Percentiles rank a stretch among this genome's conserved stretches.
phyloP scores from a whole-genome alignment of 1,140 invertebrate species.

The Trachymyrmex cornetzi region DNA sequence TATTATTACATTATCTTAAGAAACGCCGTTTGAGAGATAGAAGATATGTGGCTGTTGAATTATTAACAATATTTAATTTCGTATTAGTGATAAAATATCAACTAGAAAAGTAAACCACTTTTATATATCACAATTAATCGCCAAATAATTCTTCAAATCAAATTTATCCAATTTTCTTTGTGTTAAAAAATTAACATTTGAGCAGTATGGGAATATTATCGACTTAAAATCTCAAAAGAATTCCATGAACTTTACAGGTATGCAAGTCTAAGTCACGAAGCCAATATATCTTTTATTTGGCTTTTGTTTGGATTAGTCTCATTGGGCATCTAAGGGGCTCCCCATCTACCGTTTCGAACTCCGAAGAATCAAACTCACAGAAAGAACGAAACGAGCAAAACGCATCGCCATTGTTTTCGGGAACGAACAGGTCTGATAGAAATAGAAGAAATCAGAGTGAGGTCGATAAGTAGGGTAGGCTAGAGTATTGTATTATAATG shows the following conservation, averaged over 20 bases:
- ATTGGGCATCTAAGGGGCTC: constrained; percentile 62
- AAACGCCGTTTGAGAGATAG: constrained; percentile 2
- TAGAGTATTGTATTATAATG: constrained; percentile 85
- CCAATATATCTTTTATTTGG: constrained; percentile 79
- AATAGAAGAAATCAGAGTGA: constrained; percentile 37
- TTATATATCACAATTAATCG: not conserved
- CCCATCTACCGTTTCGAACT: constrained; percentile 69
- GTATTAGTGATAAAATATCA: not conserved
- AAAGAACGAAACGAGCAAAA: constrained; percentile 54
- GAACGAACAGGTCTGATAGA: constrained; percentile 59
- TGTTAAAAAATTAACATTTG: constrained; percentile 25
- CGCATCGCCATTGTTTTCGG: constrained; percentile 76
- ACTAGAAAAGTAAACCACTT: not conserved
- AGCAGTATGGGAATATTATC: constrained; percentile 19
- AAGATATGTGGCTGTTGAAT: not conserved
- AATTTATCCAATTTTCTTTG: constrained; percentile 23
- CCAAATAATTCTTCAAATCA: not conserved
- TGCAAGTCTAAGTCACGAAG: constrained; percentile 77
- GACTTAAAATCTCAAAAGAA: constrained; percentile 3
- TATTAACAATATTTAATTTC: constrained; percentile 30
- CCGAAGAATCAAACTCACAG: constrained; percentile 27
- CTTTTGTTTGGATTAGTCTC: constrained; percentile 82
- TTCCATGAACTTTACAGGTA: constrained; percentile 64
- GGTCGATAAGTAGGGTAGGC: not conserved
- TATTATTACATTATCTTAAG: constrained; percentile 31